These are phyloP conservation scores for Thinocorus orbignyianus DNA, from an alignment of 2,113 vertebrate genomes.

Conservation along the genomic window DNA sequence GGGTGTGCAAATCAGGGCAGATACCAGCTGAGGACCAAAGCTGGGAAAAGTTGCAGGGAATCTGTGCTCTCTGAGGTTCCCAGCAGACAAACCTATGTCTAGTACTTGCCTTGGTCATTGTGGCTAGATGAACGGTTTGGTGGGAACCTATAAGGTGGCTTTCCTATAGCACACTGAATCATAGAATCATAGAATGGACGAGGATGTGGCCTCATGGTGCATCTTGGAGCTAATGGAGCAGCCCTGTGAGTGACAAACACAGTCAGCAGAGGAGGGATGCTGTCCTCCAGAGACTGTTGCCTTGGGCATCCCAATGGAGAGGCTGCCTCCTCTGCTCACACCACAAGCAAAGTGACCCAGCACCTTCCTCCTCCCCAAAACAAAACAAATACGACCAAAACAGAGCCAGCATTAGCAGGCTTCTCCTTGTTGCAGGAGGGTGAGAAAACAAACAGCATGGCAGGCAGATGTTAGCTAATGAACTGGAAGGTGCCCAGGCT, in stretches of 20 bases:
- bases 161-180: neutral
- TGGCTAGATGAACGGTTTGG: neutral
- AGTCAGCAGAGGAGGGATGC: neutral
- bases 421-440: neutral
- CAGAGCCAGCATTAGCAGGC: neutral
- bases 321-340: neutral
- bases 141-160: neutral
- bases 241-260: neutral
- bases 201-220: neutral
- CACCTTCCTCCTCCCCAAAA: neutral
- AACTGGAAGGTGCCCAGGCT: neutral
- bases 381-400: neutral
- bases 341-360: neutral
- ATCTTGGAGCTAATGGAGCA: neutral
- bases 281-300: neutral
- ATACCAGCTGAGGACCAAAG: neutral
- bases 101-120: neutral
- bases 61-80: accelerated
- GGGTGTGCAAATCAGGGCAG: accelerated
- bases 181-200: no score
- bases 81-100: neutral
- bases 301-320: neutral
- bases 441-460: neutral
- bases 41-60: neutral
- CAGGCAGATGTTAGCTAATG: neutral